Evolutionary conservation across 2,888 invertebrate species (phyloP), one percentile per base, ranked within the genome.

Genomic region (Portevinia maculata): DNA sequence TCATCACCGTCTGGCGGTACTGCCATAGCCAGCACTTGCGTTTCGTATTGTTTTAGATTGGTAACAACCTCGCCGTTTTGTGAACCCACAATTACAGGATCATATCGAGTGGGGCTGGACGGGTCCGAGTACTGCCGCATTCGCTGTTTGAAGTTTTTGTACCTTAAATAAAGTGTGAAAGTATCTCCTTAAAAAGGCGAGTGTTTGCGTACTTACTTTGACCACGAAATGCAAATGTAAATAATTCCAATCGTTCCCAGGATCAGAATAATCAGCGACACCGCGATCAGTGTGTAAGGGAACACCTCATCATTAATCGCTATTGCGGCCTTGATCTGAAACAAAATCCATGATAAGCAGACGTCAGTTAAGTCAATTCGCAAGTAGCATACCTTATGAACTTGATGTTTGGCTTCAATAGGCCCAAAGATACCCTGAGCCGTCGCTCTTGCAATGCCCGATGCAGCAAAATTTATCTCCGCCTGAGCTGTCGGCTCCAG

Each of bases 171-270:
- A 65, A 17, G 17, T 15, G 24, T 30, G n/a, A 34, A 28, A 1
- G 11, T 19, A 8, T 30, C 3, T 34, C n/a, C 11, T 1, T 34
- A 39, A 8, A n/a, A 13, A 9, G 11, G 2, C 0, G 11, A 4
- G 1, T 2, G 19, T n/a, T 4, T 8, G 0, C 17, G 8, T 17
- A 88, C 91, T 91, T 90, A 97, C 96, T 96, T 96, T 67, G 97
- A 96, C 97, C 98, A 98, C 0, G 97, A 97, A 62, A 97, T 94
- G 90, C 98, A 97, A 79, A 98, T 97, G 88, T 98, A 98, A 60
- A 97, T 94, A 53, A 98, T 97, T 5, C 97, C 98, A 59, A 96
- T 95, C 9, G 96, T 93, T 7, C 97, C 97, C 7, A 97, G 93
- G 1, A 98, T 93, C 39, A 98, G 93, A 78, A 98, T 98, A n/a